These are phyloP conservation scores for Balaeniceps rex DNA, from an alignment of 2,113 vertebrate species.

Conservation along the genomic window DNA sequence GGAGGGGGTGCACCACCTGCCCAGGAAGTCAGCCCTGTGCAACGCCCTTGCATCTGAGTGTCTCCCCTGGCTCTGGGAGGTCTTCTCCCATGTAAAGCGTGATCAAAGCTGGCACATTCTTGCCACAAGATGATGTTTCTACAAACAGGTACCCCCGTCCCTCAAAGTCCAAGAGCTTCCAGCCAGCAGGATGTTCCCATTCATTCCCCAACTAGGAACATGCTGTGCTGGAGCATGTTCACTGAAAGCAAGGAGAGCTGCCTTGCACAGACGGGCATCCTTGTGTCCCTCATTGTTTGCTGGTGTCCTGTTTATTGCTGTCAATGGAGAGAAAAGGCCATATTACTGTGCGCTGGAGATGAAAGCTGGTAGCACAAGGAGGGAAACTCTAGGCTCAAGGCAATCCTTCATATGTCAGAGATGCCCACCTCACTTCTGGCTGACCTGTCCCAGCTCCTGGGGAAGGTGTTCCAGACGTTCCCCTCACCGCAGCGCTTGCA, in stretches of 20 bases:
- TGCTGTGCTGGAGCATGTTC: not conserved
- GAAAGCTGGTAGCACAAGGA: not conserved
- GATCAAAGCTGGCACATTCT: not conserved
- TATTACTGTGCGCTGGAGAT: not conserved
- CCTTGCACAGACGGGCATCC: not conserved
- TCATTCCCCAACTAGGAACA: not conserved
- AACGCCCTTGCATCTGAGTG: not conserved
- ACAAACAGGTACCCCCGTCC: not conserved
- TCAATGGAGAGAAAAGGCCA: not conserved
- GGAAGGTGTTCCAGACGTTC: not conserved
- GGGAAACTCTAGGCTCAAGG: not conserved
- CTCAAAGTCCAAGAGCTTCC: not conserved
- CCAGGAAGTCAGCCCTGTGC: not conserved
- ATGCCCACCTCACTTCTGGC: not conserved
- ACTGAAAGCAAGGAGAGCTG: not conserved
- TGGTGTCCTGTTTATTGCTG: not conserved
- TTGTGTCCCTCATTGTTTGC: not conserved
- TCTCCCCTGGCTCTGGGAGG: not conserved
- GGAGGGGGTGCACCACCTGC: not conserved
- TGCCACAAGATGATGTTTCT: not conserved
- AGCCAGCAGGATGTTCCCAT: not conserved
- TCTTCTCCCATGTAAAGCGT: not conserved
- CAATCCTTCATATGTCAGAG: not conserved
- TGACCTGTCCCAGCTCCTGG: not conserved
- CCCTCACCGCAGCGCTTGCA: accelerated